Evolutionary conservation across 1,140 invertebrate genomes (phyloP).

Genomic region (Hyles vespertilio): DNA sequence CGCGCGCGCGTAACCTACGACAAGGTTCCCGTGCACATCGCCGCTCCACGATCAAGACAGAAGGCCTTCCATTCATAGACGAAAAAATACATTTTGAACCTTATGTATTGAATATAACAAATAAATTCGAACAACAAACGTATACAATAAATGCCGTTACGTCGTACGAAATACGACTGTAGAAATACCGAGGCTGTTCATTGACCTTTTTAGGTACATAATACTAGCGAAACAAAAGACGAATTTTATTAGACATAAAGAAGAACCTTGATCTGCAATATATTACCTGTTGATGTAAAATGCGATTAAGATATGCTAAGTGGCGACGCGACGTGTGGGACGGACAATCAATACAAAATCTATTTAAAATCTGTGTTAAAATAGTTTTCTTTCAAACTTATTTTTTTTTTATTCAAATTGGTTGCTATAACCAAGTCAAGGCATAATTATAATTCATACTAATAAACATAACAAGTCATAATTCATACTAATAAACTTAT

Average conservation of each 20-base stretch:
- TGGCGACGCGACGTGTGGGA: neutral
- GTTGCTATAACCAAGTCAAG: neutral
- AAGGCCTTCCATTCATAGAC: slow-evolving; percentile 46
- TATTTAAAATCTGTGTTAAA: no score
- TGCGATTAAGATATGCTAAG: slow-evolving; percentile 1
- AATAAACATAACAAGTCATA: no score
- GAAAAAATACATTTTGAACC: slow-evolving; percentile 43
- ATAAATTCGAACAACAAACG: slow-evolving; percentile 29
- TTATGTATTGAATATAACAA: slow-evolving; percentile 42
- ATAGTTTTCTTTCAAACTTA: neutral
- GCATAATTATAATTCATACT: no score
- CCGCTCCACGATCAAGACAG: slow-evolving; percentile 34
- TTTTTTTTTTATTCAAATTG: neutral
- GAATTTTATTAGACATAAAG: slow-evolving; percentile 62
- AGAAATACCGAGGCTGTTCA: slow-evolving; percentile 73
- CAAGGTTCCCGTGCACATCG: slow-evolving; percentile 32
- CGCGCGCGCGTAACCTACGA: slow-evolving; percentile 31
- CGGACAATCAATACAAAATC: neutral
- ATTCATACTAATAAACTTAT: no score
- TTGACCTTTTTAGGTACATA: slow-evolving; percentile 72
- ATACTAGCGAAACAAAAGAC: slow-evolving; percentile 69
- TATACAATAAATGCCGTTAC: slow-evolving; percentile 42
- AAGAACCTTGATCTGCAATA: slow-evolving; percentile 62
- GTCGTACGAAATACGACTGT: slow-evolving; percentile 44
- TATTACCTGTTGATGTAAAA: slow-evolving; percentile 32